Percentiles rank a stretch among this genome's conserved stretches.
These are phyloP conservation scores for Tragopan temminckii DNA, from an alignment of 2,797 vertebrate species.

Conservation along the genomic window DNA sequence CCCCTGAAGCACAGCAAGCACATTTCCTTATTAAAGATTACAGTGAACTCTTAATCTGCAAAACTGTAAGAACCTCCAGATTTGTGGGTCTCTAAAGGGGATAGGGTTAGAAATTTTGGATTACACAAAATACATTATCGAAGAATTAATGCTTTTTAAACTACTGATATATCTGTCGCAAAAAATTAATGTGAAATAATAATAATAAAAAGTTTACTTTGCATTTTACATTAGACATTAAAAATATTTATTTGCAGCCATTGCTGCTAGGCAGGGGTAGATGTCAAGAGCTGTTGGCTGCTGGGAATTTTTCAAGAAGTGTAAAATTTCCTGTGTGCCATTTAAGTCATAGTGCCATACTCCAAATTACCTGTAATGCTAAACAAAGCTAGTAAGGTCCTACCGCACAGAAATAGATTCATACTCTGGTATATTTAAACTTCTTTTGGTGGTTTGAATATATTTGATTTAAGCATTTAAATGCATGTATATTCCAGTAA, in stretches of 20 bases:
- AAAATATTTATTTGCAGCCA: not conserved
- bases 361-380: not conserved
- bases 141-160: not conserved
- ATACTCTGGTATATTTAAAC: not conserved
- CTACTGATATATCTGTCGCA: not conserved
- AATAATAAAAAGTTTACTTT: not conserved
- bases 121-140: not conserved
- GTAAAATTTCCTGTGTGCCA: not conserved
- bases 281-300: not conserved
- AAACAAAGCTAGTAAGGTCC: not conserved
- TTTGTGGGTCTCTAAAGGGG: not conserved
- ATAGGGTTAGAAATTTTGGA: not conserved
- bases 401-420: not conserved
- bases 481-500: constrained; percentile 9
- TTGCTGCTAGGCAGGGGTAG: not conserved
- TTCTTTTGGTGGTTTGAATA: not conserved
- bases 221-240: not conserved
- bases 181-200: not conserved
- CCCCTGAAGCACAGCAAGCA: not conserved
- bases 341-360: not conserved
- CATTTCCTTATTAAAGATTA: not conserved
- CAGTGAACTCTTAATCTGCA: not conserved
- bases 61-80: not conserved
- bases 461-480: not conserved
- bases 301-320: constrained; percentile 15